Percentiles rank a stretch among this genome's conserved stretches.
Conservation (phyloP, 2,113 vertebrate genomes). For the Suncus etruscus region DNA sequence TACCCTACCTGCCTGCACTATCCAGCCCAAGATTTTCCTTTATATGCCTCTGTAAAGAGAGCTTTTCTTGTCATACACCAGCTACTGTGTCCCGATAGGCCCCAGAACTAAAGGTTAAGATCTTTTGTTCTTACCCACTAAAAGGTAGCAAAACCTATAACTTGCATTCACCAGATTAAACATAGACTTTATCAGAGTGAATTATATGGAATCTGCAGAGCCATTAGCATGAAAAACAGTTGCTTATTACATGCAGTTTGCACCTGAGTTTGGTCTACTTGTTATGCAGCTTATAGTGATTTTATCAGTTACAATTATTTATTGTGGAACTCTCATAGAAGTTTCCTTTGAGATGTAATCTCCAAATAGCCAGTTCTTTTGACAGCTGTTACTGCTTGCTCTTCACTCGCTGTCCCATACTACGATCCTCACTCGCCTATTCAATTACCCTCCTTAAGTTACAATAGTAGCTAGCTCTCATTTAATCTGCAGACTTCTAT, state of each 20-base stretch:
- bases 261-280: neutral
- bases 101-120: too few species aligned
- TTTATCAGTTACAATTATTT: neutral
- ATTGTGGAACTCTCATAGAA: neutral
- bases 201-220: neutral
- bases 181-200: neutral
- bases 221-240: neutral
- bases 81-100: too few species aligned
- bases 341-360: neutral
- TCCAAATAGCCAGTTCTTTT: neutral
- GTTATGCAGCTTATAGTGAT: neutral
- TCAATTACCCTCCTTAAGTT: neutral
- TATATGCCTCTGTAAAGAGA: too few species aligned
- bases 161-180: neutral
- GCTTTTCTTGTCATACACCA: too few species aligned
- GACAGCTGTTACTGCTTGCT: neutral
- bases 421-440: neutral
- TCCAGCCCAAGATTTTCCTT: too few species aligned
- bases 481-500: neutral
- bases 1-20: too few species aligned
- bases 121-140: too few species aligned
- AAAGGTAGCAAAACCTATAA: too few species aligned
- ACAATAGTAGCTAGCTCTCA: neutral
- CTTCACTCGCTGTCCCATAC: neutral
- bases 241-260: neutral